Evolutionary conservation across 2,113 vertebrate genomes (phyloP).

Genomic region (Engraulis encrasicolus): DNA sequence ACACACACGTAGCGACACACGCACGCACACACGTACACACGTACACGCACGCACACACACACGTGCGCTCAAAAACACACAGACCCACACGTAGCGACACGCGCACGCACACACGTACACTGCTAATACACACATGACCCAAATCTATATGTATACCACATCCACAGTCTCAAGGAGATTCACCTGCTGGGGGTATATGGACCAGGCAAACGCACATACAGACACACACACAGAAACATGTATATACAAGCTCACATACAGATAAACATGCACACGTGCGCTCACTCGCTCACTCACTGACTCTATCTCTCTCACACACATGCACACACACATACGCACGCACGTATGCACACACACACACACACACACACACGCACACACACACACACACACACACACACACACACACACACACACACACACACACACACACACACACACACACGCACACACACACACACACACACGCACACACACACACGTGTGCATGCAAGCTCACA

Average conservation of each 20-base stretch:
- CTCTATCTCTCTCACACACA: neutral
- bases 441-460: neutral
- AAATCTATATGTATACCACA: conserved; percentile 6
- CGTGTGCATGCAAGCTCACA: no score
- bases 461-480: conserved; percentile 13
- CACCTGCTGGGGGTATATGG: neutral
- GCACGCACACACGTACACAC: no score
- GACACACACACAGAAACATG: no score
- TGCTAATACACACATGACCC: neutral
- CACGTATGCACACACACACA: neutral
- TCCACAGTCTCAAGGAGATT: neutral
- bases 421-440: conserved; percentile 2
- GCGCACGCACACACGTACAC: neutral
- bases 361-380: neutral
- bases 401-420: neutral
- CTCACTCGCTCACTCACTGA: neutral
- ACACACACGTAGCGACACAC: no score
- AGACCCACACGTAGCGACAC: neutral
- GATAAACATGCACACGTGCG: conserved; percentile 18
- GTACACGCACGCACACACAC: no score
- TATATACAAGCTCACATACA: no score
- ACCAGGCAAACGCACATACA: neutral
- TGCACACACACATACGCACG: neutral
- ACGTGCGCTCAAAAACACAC: neutral
- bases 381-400: neutral